A percentile compares a stretch with the other conserved stretches of the same genome.
Evolutionary conservation across 2,888 invertebrate genomes (phyloP).

Genomic region (Teinopalpus imperialis): DNA sequence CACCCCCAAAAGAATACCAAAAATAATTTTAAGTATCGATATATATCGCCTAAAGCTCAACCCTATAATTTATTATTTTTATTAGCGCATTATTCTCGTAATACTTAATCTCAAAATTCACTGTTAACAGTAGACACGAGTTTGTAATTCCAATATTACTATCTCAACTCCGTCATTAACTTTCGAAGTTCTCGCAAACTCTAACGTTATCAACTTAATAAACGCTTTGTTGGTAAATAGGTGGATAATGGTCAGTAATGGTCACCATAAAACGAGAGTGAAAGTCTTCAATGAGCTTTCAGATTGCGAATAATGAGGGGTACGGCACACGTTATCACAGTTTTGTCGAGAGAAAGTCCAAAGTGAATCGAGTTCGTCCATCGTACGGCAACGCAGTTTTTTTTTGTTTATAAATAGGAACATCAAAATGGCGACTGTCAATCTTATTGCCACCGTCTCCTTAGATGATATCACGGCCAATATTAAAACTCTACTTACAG

Average conservation of each 20-base stretch:
- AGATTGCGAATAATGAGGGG: slow-evolving; percentile 63
- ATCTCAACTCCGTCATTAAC: slow-evolving; percentile 15
- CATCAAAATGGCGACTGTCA: slow-evolving; percentile 1
- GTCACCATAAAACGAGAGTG: slow-evolving; percentile 60
- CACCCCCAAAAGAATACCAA: no score
- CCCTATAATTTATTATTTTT: background rate
- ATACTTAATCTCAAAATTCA: slow-evolving; percentile 10
- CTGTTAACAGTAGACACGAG: background rate
- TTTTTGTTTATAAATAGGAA: slow-evolving; percentile 20
- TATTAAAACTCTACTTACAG: no score
- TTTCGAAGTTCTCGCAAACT: slow-evolving; percentile 18
- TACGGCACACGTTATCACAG: slow-evolving; percentile 68
- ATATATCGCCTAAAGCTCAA: background rate
- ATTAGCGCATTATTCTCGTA: background rate
- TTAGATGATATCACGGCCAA: no score
- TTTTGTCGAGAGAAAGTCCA: slow-evolving; percentile 67
- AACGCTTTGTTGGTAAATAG: slow-evolving; percentile 27
- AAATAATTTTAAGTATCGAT: no score
- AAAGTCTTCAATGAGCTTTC: slow-evolving; percentile 62
- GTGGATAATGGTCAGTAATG: slow-evolving; percentile 56
- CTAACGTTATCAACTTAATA: slow-evolving; percentile 21
- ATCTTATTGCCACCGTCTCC: no score
- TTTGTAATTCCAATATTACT: slow-evolving; percentile 2
- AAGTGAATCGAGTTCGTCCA: slow-evolving; percentile 43
- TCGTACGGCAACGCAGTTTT: slow-evolving; percentile 32